Percentiles rank a stretch among this genome's conserved stretches.
These are phyloP conservation scores for Symphodus melops DNA, from an alignment of 2,113 vertebrate genomes.

Conservation along the genomic window DNA sequence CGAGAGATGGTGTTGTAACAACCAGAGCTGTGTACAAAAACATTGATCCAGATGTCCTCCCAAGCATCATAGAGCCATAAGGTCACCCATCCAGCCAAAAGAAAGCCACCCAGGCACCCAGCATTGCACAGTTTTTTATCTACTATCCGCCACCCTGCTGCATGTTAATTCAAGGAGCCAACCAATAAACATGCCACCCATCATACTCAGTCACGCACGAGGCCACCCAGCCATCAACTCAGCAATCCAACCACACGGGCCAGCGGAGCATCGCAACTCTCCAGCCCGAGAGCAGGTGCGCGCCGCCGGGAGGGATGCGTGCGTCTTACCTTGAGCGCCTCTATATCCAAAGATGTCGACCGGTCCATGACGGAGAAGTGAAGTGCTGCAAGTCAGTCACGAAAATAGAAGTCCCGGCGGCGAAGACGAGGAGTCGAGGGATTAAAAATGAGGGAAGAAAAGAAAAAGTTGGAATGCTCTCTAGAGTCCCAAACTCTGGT, in stretches of 20 bases:
- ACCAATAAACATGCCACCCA: slow-evolving; percentile 20
- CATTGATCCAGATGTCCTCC: neutral
- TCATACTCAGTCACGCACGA: slow-evolving; percentile 25
- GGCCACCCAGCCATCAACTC: slow-evolving; percentile 24
- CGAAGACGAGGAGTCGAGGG: slow-evolving; percentile 7
- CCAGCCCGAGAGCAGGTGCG: slow-evolving; percentile 30
- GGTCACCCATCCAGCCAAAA: slow-evolving; percentile 1
- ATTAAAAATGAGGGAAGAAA: slow-evolving; percentile 29
- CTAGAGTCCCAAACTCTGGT: slow-evolving; percentile 72
- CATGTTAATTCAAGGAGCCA: slow-evolving; percentile 29
- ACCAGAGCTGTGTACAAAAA: neutral
- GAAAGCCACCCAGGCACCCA: slow-evolving; percentile 3
- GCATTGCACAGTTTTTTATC: no score
- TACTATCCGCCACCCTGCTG: slow-evolving; percentile 18
- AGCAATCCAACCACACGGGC: neutral
- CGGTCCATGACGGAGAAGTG: slow-evolving; percentile 71
- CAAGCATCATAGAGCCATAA: slow-evolving; percentile 5
- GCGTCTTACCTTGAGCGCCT: slow-evolving; percentile 80
- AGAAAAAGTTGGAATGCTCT: slow-evolving; percentile 67
- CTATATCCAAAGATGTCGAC: slow-evolving; percentile 80
- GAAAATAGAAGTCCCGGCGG: slow-evolving; percentile 66
- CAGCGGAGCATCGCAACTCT: slow-evolving; percentile 33
- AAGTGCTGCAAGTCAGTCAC: slow-evolving; percentile 56
- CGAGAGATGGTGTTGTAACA: slow-evolving; percentile 25
- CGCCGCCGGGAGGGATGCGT: slow-evolving; percentile 24